Evolutionary conservation across 2,797 vertebrate genomes (phyloP), one percentile per base, ranked within the genome.

Genomic region (Microcaecilia unicolor): DNA sequence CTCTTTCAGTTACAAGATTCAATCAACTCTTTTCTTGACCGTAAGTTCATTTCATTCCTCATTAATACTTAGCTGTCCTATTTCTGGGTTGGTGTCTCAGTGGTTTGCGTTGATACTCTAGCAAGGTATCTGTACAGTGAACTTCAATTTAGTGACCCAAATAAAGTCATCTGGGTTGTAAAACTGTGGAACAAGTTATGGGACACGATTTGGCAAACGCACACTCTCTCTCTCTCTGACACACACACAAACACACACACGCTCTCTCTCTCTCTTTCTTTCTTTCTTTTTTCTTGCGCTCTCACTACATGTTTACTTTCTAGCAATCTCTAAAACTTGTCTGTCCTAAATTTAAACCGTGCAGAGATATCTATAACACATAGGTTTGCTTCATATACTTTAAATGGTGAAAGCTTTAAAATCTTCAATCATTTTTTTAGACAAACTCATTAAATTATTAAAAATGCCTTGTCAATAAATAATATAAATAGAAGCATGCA

Each of bases 131-230:
- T 69, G 73, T 70, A 68, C 69, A 67, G 70, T 71, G 72, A 78
- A 69, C 66, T 72, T 75, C 71, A 73, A 80, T 74, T 77, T 67
- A 76, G 74, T 64, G 68, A 66, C 58, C 67, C 55, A 48, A 64
- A 68, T 58, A 44, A 42, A 41, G 55, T 41, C 56, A 46, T 54
- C 48, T 22, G 51, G 64, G 51, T 48, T 56, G 53, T 47, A 58
- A 60, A 58, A n/a, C 41, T 15, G 44, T 29, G 37, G 42, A n/a
- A n/a, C n/a, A 36, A 50, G 24, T 30, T 50, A 44, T 33, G 30
- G 29, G 43, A 10, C 3, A 10, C 3, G 4, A 7, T 3, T 8
- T 40, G 20, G 48, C 63, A 60, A 62, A 54, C 13, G 50, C 31
- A 38, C 22, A 30, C 25, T 15, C n/a, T n/a, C n/a, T n/a, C n/a